Evolutionary conservation across 2,113 vertebrate species (phyloP).

Genomic region (Callospermophilus lateralis): DNA sequence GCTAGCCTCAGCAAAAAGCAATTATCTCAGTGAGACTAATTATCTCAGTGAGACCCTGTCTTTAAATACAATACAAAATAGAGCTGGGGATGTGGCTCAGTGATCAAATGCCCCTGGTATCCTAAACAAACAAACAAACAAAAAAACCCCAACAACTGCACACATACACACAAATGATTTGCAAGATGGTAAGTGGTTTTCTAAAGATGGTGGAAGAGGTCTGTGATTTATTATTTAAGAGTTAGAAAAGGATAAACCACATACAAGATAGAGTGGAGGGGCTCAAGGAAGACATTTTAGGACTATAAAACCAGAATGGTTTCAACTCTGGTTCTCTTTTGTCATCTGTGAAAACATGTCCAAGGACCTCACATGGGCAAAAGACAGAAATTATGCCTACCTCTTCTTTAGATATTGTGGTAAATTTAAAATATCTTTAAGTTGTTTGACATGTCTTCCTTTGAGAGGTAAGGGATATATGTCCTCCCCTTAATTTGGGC

Average conservation of each 20-base stretch:
- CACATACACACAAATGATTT: neutral
- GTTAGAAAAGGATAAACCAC: slow-evolving; percentile 17
- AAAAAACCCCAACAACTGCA: neutral
- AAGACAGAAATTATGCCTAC: neutral
- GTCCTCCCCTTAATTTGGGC: neutral
- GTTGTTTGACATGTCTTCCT: neutral
- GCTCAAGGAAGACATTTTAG: neutral
- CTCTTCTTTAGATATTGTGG: neutral
- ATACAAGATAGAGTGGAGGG: neutral
- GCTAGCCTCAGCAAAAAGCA: too few relatives aligned
- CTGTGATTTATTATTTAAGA: slow-evolving; percentile 46
- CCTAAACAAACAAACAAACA: too few relatives aligned
- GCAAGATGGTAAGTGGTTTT: neutral
- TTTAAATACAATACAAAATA: too few relatives aligned
- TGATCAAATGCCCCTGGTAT: too few relatives aligned
- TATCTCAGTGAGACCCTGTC: too few relatives aligned
- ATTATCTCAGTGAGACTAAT: too few relatives aligned
- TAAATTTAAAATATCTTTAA: neutral
- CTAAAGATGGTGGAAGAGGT: neutral
- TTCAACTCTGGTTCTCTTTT: neutral
- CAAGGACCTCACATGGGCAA: neutral
- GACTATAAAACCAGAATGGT: neutral
- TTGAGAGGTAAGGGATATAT: neutral
- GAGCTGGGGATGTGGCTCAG: too few relatives aligned
- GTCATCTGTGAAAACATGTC: neutral